phyloP scores from a whole-genome alignment of 1,140 invertebrate species.

The Leptinotarsa texana region DNA sequence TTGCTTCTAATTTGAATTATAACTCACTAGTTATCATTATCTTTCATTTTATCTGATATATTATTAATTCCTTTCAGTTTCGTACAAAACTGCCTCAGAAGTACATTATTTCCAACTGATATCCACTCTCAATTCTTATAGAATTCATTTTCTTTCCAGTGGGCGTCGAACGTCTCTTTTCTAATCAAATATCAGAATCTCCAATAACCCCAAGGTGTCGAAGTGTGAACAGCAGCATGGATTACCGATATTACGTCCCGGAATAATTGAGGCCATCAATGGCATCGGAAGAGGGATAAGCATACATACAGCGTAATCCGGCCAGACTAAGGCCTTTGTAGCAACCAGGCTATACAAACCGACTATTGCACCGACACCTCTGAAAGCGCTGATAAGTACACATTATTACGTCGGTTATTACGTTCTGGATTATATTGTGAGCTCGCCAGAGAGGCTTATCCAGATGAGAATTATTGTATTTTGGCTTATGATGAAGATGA shows the following conservation, averaged over 20 bases:
- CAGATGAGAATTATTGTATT: conserved; percentile 26
- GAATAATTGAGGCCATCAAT: conserved; percentile 32
- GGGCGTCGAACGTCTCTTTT: conserved; percentile 6
- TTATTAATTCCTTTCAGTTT: too few species aligned
- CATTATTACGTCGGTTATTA: conserved; percentile 30
- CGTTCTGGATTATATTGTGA: conserved; percentile 30
- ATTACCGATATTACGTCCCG: conserved; percentile 31
- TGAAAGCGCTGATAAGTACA: conserved; percentile 30
- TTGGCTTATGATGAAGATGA: background rate
- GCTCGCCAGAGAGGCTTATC: conserved; percentile 20
- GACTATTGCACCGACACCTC: conserved; percentile 26
- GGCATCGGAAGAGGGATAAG: conserved; percentile 30
- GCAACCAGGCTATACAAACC: conserved; percentile 25
- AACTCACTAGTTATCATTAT: too few species aligned
- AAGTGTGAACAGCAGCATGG: conserved; percentile 29
- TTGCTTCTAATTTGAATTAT: too few species aligned
- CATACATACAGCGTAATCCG: conserved; percentile 31
- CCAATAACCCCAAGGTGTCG: conserved; percentile 27
- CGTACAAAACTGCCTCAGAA: too few species aligned
- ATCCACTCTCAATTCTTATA: background rate
- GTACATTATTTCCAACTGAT: too few species aligned
- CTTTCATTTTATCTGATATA: too few species aligned
- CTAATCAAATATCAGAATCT: conserved; percentile 13
- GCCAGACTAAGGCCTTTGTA: conserved; percentile 30
- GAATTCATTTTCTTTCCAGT: conserved; percentile 1